These are phyloP conservation scores for Myotis planiceps DNA, from an alignment of 2,797 vertebrate genomes.

Conservation along the genomic window DNA sequence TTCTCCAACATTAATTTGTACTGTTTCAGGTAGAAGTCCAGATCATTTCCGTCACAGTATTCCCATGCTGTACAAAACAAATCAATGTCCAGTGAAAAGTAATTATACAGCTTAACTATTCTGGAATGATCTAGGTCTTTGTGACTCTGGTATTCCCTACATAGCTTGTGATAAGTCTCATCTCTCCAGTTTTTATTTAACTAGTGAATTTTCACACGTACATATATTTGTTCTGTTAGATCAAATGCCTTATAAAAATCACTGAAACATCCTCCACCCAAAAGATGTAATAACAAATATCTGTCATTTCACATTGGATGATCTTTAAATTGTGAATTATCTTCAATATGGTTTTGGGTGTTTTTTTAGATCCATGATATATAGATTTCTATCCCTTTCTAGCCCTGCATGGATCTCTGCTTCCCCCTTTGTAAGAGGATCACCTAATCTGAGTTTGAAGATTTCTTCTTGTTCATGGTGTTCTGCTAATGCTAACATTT, in stretches of 20 bases:
- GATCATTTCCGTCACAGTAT: background rate
- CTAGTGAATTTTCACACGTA: slow-evolving; percentile 99
- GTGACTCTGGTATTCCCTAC: background rate
- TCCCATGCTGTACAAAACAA: background rate
- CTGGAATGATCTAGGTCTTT: background rate
- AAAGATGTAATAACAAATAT: slow-evolving; percentile 96
- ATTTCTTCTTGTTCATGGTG: slow-evolving; percentile 99
- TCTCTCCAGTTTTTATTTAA: slow-evolving; percentile 99
- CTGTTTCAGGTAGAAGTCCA: background rate
- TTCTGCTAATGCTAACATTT: slow-evolving; percentile 97
- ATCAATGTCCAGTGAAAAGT: background rate
- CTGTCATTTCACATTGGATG: slow-evolving; percentile 98
- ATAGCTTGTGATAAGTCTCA: slow-evolving; percentile 97
- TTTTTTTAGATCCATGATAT: slow-evolving; percentile 99
- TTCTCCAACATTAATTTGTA: background rate
- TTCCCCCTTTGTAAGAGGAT: slow-evolving; percentile 97
- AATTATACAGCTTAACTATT: background rate
- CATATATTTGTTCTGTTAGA: slow-evolving; percentile 98
- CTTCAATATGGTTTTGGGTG: slow-evolving; percentile 93
- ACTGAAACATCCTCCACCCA: slow-evolving; percentile 98
- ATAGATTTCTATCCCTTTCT: slow-evolving; percentile 98
- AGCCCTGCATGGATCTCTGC: slow-evolving; percentile 99
- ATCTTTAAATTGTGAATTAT: slow-evolving; percentile 99
- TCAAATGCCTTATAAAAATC: slow-evolving; percentile 99
- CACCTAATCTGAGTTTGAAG: slow-evolving; percentile 97